Evolutionary conservation across 2,888 invertebrate species (phyloP).

Genomic region (Automeris io): DNA sequence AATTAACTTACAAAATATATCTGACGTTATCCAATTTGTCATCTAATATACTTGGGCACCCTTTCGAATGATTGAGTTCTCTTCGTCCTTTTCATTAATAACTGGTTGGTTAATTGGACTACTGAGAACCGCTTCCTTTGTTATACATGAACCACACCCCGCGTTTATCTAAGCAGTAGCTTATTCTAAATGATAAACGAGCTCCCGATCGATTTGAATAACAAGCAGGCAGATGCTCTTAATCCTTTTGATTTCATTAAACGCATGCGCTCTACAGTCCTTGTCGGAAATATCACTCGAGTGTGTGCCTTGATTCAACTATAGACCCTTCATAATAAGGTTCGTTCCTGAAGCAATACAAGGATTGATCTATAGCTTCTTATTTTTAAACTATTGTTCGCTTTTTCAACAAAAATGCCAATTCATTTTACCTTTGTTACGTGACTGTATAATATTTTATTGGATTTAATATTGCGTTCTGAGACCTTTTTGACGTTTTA

Average conservation of each 20-base stretch:
- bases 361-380: slow-evolving; percentile 15
- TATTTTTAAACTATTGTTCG: slow-evolving; percentile 10
- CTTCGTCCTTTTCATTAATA: slow-evolving; percentile 47
- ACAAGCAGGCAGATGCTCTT: slow-evolving; percentile 76
- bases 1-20: not conserved
- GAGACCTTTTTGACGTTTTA: slow-evolving; percentile 16
- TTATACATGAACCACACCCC: slow-evolving; percentile 68
- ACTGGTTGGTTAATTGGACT: slow-evolving; percentile 67
- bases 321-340: slow-evolving; percentile 55
- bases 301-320: slow-evolving; percentile 51
- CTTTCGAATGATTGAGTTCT: slow-evolving; percentile 25
- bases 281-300: slow-evolving; percentile 76
- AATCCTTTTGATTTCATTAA: slow-evolving; percentile 77
- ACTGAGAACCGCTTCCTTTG: slow-evolving; percentile 61
- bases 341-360: slow-evolving; percentile 35
- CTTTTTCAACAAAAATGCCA: slow-evolving; percentile 29
- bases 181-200: slow-evolving; percentile 76
- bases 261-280: slow-evolving; percentile 71
- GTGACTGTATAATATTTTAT: slow-evolving; percentile 40
- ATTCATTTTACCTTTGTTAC: slow-evolving; percentile 38
- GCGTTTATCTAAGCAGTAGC: slow-evolving; percentile 74
- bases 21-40: not conserved
- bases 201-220: slow-evolving; percentile 76
- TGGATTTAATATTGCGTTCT: slow-evolving; percentile 40
- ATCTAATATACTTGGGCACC: slow-evolving; percentile 7